A percentile compares a stretch with the other conserved stretches of the same genome.
phyloP scores from a whole-genome alignment of 2,797 vertebrate genomes.

The Harpagifer antarcticus region DNA sequence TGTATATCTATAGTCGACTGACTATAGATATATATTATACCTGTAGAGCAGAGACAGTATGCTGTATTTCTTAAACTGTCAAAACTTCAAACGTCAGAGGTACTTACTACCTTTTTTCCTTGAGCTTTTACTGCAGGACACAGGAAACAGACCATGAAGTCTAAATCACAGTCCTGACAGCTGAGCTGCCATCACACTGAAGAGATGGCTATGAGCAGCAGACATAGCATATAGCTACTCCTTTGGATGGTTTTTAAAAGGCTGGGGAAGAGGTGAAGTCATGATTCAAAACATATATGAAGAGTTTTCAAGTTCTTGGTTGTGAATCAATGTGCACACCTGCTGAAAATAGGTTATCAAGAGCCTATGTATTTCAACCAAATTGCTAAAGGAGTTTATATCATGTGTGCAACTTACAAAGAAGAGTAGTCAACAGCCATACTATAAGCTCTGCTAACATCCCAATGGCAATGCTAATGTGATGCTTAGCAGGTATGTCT shows the following conservation, averaged over 20 bases:
- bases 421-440: not conserved
- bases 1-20: conserved; percentile 1
- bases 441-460: not conserved
- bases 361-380: conserved; percentile 1
- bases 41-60: conserved; percentile 31
- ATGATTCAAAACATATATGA: conserved; percentile 20
- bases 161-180: conserved; percentile 62
- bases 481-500: not conserved
- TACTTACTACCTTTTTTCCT: conserved; percentile 28
- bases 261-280: not conserved
- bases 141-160: conserved; percentile 55
- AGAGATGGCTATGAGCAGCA: conserved; percentile 24
- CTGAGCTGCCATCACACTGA: conserved; percentile 34
- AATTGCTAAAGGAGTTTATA: not conserved
- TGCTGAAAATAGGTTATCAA: not conserved
- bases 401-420: not conserved
- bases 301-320: not conserved
- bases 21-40: no score
- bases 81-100: conserved; percentile 58
- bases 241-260: conserved; percentile 20
- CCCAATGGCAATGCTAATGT: not conserved
- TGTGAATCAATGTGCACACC: conserved; percentile 10
- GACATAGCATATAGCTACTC: conserved; percentile 5
- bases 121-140: conserved; percentile 45
- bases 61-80: conserved; percentile 64